Evolutionary conservation across 2,888 invertebrate species (phyloP).

Genomic region (Calliphora vomitoria): DNA sequence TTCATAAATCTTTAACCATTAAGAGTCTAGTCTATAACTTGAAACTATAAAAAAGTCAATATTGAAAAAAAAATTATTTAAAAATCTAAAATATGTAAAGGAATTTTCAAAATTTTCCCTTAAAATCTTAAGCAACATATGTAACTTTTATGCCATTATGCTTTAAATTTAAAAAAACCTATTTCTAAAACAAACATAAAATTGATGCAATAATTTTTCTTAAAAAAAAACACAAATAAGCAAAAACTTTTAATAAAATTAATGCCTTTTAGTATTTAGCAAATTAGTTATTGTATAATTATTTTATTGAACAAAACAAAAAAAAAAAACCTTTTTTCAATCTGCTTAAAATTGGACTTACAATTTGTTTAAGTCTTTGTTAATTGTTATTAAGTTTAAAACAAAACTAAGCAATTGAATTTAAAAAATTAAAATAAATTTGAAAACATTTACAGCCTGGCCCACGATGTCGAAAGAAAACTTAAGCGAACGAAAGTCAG

Average conservation of each 20-base stretch:
- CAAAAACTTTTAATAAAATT: background rate
- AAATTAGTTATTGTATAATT: slow-evolving; percentile 44
- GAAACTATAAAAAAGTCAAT: slow-evolving; percentile 39
- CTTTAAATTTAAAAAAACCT: slow-evolving; percentile 38
- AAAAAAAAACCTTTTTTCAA: background rate
- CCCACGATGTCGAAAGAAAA: too few relatives aligned
- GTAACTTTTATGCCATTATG: slow-evolving; percentile 58
- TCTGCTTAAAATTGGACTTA: background rate
- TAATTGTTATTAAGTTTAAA: slow-evolving; percentile 68
- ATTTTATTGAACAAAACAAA: background rate
- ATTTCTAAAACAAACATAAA: background rate
- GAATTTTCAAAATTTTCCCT: background rate
- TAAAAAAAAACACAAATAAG: slow-evolving; percentile 46
- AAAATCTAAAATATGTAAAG: slow-evolving; percentile 4
- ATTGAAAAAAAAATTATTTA: background rate
- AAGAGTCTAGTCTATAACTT: slow-evolving; percentile 65
- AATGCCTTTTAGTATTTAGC: slow-evolving; percentile 49
- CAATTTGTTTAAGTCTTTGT: slow-evolving; percentile 54
- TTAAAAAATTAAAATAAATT: background rate
- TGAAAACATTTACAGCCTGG: too few relatives aligned
- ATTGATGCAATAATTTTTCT: slow-evolving; percentile 59
- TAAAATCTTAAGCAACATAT: background rate
- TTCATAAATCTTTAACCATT: slow-evolving; percentile 24
- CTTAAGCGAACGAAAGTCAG: too few relatives aligned
- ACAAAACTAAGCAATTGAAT: background rate